Conservation (phyloP, 2,113 vertebrate genomes). For the Gymnarchus niloticus region DNA sequence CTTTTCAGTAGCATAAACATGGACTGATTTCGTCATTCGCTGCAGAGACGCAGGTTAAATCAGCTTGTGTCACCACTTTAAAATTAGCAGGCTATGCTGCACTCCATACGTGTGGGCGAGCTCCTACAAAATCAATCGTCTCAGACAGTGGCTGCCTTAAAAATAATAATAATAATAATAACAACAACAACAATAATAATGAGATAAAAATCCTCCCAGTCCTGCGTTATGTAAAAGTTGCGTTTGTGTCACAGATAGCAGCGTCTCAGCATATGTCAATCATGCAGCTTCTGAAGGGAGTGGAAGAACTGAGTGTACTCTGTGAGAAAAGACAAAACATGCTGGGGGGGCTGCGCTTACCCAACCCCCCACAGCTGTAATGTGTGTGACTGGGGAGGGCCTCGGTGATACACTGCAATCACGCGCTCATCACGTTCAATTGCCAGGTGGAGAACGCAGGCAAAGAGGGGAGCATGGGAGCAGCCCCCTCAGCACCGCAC, state of each 20-base stretch:
- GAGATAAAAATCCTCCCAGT: background rate
- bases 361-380: background rate
- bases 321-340: too few species aligned
- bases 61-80: background rate
- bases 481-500: background rate
- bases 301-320: too few species aligned
- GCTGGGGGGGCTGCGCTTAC: background rate
- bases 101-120: background rate
- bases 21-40: background rate
- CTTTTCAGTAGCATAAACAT: background rate
- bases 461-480: background rate
- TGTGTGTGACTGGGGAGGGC: background rate
- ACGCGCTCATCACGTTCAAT: background rate
- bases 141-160: background rate
- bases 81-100: background rate
- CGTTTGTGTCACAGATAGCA: background rate
- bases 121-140: slow-evolving; percentile 2
- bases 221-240: background rate
- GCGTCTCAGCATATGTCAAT: background rate
- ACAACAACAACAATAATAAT: background rate
- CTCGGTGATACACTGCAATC: background rate
- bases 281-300: background rate
- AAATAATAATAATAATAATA: background rate
- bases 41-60: background rate
- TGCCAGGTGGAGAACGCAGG: background rate